Conservation (phyloP, 1,140 invertebrate species). For the Melipona quadrifasciata region DNA sequence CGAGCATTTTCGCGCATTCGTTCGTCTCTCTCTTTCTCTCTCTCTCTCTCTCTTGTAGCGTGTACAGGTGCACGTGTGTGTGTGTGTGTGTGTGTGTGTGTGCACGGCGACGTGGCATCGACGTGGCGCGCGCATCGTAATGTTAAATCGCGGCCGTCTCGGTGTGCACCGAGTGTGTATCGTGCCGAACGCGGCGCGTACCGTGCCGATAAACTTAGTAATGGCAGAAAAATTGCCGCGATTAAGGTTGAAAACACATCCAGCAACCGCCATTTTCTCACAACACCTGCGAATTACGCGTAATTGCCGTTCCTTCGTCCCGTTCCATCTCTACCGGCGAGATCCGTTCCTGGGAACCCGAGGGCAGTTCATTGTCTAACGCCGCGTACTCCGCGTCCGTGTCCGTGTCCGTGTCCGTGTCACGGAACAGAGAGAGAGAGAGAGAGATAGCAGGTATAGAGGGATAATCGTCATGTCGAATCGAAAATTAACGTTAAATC, state of each 20-base stretch:
- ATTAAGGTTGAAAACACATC: constrained; percentile 80
- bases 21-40: neutral
- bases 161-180: neutral
- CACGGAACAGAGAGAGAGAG: constrained; percentile 39
- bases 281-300: constrained; percentile 81
- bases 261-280: constrained; percentile 79
- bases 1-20: constrained; percentile 41
- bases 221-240: constrained; percentile 80
- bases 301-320: constrained; percentile 75
- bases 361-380: constrained; percentile 77
- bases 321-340: constrained; percentile 71
- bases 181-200: constrained; percentile 55
- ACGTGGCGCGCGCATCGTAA: constrained; percentile 45
- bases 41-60: no score
- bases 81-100: neutral
- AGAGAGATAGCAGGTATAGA: neutral
- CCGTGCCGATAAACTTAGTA: constrained; percentile 74
- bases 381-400: constrained; percentile 16
- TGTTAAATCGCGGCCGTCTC: constrained; percentile 50
- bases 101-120: neutral
- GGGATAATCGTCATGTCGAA: constrained; percentile 77
- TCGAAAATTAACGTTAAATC: constrained; percentile 75
- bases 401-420: constrained; percentile 42
- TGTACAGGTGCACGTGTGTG: neutral
- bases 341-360: constrained; percentile 78